Base-by-base conservation (phyloP, 2,888 invertebrate species). In the Eremobia ochroleuca region DNA sequence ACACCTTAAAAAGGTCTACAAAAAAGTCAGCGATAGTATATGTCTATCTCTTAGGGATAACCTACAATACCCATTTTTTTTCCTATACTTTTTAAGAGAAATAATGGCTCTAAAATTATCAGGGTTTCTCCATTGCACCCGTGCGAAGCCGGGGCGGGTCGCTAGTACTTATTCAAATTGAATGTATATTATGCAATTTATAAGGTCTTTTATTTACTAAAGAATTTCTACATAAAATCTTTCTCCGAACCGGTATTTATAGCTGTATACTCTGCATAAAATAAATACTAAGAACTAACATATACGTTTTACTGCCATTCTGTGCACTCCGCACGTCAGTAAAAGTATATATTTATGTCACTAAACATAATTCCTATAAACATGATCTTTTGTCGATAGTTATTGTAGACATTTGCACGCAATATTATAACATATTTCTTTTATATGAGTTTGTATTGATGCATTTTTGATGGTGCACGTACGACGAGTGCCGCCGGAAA, bases 381-480 rank as follows among this genome's bases (percentile, higher is more conserved):
- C 71, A 46, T 62, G 65, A 64, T 67, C 37, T 73, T 70, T 82
- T 64, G 66, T 73, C 82, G 77, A 83, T 59, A 59, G 31, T 52
- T 72, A 71, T 34, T 72, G 72, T 13, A 5, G 34, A 52, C 46
- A 66, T 83, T 82, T 70, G 37, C 82, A 85, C 82, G 74, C 69
- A 77, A 77, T 68, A 58, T 64, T 62, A 49, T 21, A 34, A 3
- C 31, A 18, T 34, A 74, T 58, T 40, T 28, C 18, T 61, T 80
- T 65, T 59, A 21, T 28, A 58, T 66, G 59, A 34, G 43, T 31
- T 65, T 11, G 52, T 55, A 21, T 61, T 72, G 68, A 72, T 78
- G 68, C 79, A 83, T 83, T 69, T 81, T 78, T 65, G 34, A 81
- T 69, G 43, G 15, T 31, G 1, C 77, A 71, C 58, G 78, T 64